phyloP scores from a whole-genome alignment of 2,113 vertebrate species.

The Scopus umbretta region DNA sequence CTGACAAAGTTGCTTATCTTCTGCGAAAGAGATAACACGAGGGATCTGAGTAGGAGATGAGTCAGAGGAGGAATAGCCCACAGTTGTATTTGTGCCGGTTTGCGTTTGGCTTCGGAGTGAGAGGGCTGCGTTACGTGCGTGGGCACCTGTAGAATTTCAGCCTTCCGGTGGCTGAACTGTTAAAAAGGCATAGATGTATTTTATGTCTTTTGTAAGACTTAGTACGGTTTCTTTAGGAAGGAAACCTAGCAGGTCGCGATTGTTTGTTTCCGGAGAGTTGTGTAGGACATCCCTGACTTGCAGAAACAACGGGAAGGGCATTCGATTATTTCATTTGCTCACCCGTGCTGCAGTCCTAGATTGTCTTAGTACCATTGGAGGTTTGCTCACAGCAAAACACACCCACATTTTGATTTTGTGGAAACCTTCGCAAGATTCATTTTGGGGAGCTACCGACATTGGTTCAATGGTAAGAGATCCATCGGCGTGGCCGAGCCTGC shows the following conservation, averaged over 20 bases:
- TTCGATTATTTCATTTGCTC: fast-evolving
- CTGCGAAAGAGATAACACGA: background rate
- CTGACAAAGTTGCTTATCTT: background rate
- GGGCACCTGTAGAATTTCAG: background rate
- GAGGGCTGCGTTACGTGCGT: background rate
- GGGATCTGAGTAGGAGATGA: background rate
- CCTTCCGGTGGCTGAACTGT: background rate
- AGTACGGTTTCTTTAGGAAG: fast-evolving
- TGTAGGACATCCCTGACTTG: background rate
- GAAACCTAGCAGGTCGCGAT: fast-evolving
- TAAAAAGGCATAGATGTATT: background rate
- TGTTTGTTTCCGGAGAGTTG: background rate
- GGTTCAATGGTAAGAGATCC: background rate
- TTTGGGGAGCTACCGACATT: fast-evolving
- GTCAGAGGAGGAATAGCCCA: background rate
- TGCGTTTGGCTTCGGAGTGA: fast-evolving
- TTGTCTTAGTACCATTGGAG: background rate
- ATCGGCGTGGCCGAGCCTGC: background rate
- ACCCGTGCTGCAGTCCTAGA: fast-evolving
- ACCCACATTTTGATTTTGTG: fast-evolving
- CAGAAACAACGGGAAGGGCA: background rate
- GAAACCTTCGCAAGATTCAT: background rate
- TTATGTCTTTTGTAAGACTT: fast-evolving
- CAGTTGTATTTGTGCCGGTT: background rate
- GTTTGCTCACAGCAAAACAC: background rate